These are phyloP conservation scores for Botia kubotai DNA, from an alignment of 2,797 vertebrate species.

Conservation along the genomic window DNA sequence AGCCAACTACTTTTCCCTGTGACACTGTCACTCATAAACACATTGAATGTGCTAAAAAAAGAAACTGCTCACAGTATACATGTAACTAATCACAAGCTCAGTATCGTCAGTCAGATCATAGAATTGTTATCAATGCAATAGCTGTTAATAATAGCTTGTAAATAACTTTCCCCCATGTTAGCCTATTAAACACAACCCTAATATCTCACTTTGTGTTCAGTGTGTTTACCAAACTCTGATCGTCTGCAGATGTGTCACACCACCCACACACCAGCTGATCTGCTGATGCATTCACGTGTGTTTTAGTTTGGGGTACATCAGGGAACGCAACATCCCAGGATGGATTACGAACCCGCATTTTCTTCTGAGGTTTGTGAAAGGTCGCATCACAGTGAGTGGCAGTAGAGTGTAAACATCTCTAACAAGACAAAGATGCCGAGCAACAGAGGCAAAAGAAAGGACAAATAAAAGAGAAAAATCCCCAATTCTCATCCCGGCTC, in stretches of 20 bases:
- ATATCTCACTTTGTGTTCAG: slow-evolving; percentile 34
- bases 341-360: slow-evolving; percentile 31
- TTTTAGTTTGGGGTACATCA: slow-evolving; percentile 28
- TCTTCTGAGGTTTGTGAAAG: slow-evolving; percentile 17
- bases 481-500: slow-evolving; percentile 25
- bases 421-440: slow-evolving; percentile 23
- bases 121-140: slow-evolving; percentile 9
- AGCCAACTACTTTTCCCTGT: slow-evolving; percentile 16
- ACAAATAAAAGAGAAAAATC: slow-evolving; percentile 22
- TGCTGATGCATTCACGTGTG: background rate
- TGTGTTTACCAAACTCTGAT: slow-evolving; percentile 25
- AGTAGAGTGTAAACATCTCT: slow-evolving; percentile 38
- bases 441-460: slow-evolving; percentile 16
- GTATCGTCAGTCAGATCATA: background rate
- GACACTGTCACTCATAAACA: slow-evolving; percentile 4
- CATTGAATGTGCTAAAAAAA: background rate
- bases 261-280: slow-evolving; percentile 23
- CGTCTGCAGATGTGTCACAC: slow-evolving; percentile 12
- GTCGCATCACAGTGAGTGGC: slow-evolving; percentile 35
- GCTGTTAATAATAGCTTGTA: background rate
- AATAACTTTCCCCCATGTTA: slow-evolving; percentile 16
- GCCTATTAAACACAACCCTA: slow-evolving; percentile 41
- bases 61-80: background rate
- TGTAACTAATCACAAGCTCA: background rate
- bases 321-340: slow-evolving; percentile 15